Conservation (phyloP, 2,888 invertebrate species). For the Drosophila ustulata region DNA sequence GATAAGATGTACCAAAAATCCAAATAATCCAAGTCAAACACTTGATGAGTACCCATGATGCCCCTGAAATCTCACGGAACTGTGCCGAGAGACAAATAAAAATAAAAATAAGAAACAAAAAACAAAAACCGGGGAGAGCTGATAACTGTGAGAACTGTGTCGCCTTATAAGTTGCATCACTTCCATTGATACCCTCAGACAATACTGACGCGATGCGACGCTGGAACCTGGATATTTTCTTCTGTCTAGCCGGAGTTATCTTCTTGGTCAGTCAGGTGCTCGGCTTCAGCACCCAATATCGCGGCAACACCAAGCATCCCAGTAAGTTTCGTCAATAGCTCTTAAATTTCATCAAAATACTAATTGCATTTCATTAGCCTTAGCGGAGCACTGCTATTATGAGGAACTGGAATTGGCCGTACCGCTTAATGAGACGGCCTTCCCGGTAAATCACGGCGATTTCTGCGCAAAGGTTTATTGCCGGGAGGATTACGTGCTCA, state of each 20-base stretch:
- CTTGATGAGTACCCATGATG: conserved; percentile 2
- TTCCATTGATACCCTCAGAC: conserved; percentile 8
- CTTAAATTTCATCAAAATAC: background rate
- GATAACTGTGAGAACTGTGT: conserved; percentile 19
- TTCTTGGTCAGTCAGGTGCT: background rate
- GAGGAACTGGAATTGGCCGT: conserved; percentile 68
- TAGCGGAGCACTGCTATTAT: conserved; percentile 65
- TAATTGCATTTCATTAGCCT: conserved; percentile 30
- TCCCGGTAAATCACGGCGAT: conserved; percentile 55
- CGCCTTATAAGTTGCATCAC: conserved; percentile 8
- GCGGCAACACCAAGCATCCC: conserved; percentile 69
- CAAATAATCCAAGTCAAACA: background rate
- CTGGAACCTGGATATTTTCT: background rate
- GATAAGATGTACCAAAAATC: conserved; percentile 4
- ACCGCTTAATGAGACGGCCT: conserved; percentile 55
- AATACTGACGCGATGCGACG: conserved; percentile 28
- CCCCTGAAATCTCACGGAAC: background rate
- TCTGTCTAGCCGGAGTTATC: conserved; percentile 2
- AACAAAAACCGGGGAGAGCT: conserved; percentile 5
- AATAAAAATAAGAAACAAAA: background rate
- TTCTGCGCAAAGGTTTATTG: conserved; percentile 68
- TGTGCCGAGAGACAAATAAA: background rate
- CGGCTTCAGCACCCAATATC: conserved; percentile 64
- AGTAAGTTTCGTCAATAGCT: conserved; percentile 41
- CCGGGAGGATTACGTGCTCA: conserved; percentile 74